Base-by-base conservation (phyloP, 2,888 invertebrate species). In the Slavum lentiscoides region DNA sequence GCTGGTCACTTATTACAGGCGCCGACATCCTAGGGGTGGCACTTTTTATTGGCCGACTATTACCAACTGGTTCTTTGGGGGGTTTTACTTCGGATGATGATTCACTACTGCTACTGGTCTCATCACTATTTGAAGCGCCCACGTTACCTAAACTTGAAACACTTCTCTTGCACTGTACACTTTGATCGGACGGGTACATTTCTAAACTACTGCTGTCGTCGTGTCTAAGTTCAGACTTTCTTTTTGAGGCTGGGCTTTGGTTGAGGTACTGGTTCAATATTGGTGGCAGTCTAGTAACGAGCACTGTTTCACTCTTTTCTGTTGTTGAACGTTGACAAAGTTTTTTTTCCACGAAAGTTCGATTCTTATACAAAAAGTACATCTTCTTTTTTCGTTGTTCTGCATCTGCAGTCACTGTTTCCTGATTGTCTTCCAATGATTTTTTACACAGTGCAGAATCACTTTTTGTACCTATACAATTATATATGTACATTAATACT, bases 371-470 rank as follows among this genome's bases (percentile, higher is more conserved):
- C 13, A 80, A 64, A 64, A 80, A 80, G 37, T 80, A 80, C 77
- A 80, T 80, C 70, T 80, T 80, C 39, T 80, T 80, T 62, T 80
- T 80, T 13, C 77, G 70, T 23, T 70, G 77, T 23, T 80, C 77
- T 9, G 70, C 62, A 13, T 80, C 77, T 9, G 64, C 62, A 13
- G 53, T 62, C 9, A 39, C 55, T 0, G 49, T 77, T 49, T 80
- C 70, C 5, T 62, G 43, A n/a, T n/a, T 80, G 6, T 55, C 62
- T 55, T 80, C 69, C 5, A 53, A 39, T 9, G 70, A 23, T 11
- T 80, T 80, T 64, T 80, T 62, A 30, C 77, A 80, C 19, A 80
- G 37, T 7, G 70, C 77, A 13, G 77, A 80, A 70, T 80, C 77
- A 39, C 77, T 80, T 64, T 80, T 80, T 11, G 77, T 80, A n/a